A percentile compares a stretch with the other conserved stretches of the same genome.
Conservation (phyloP, 2,113 vertebrate genomes). For the Antechinus flavipes region DNA sequence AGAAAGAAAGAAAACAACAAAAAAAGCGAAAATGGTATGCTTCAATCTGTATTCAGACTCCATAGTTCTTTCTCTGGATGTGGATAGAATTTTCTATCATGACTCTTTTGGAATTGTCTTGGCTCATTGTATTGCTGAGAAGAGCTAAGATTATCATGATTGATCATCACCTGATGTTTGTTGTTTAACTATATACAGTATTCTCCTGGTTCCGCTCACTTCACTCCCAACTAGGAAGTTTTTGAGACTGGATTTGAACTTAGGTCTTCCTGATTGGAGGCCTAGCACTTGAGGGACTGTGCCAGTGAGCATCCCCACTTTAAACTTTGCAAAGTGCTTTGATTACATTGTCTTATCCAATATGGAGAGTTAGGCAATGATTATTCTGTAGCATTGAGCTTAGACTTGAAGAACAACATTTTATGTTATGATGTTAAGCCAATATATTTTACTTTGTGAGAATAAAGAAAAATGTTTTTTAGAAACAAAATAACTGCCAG, state of each 20-base stretch:
- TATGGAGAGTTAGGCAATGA: slow-evolving; percentile 45
- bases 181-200: not conserved
- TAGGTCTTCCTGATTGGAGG: not conserved
- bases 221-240: not conserved
- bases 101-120: not conserved
- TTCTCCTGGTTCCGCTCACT: not conserved
- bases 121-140: not conserved
- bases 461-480: slow-evolving; percentile 38
- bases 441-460: slow-evolving; percentile 57
- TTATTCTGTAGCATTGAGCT: slow-evolving; percentile 57
- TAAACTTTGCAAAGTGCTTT: not conserved
- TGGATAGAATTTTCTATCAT: not conserved
- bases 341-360: slow-evolving; percentile 1
- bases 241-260: not conserved
- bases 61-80: not conserved
- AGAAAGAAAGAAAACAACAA: too few species aligned
- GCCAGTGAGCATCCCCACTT: not conserved
- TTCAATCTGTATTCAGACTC: not conserved
- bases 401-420: slow-evolving; percentile 37
- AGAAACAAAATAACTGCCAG: slow-evolving; percentile 33
- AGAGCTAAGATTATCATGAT: too few species aligned
- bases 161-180: too few species aligned
- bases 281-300: too few species aligned
- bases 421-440: slow-evolving; percentile 2
- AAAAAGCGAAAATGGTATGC: not conserved